Conservation (phyloP, 1,140 invertebrate genomes). For the Meteorus sp. region DNA sequence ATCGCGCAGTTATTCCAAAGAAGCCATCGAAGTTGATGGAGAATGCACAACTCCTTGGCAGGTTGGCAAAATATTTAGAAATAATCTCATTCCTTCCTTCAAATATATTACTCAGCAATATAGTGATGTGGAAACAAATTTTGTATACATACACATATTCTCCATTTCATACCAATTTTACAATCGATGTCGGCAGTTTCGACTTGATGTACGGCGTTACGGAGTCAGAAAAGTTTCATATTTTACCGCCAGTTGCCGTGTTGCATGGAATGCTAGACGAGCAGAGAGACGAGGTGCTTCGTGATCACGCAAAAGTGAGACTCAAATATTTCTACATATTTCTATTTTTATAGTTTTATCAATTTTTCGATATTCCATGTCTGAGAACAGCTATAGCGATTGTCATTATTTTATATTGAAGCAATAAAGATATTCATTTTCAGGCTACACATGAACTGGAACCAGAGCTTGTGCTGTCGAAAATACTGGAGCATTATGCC, state of each 20-base stretch:
- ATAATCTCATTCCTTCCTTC: too few species aligned
- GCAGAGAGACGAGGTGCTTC: conserved; percentile 76
- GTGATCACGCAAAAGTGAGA: conserved; percentile 69
- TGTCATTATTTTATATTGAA: conserved; percentile 2
- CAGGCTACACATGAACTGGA: conserved; percentile 60
- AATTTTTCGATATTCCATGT: neutral
- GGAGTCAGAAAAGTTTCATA: conserved; percentile 83
- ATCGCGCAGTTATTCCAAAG: conserved; percentile 80
- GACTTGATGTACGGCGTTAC: conserved; percentile 89
- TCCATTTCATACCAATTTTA: conserved; percentile 16
- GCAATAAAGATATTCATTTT: conserved; percentile 1
- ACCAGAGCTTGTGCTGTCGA: conserved; percentile 64
- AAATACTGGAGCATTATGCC: conserved; percentile 63
- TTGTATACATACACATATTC: neutral
- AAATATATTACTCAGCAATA: neutral
- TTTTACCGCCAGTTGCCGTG: conserved; percentile 76
- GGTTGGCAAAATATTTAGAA: conserved; percentile 54
- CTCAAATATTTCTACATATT: conserved; percentile 3
- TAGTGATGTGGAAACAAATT: neutral
- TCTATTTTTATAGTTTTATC: conserved; percentile 9
- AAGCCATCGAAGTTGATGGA: conserved; percentile 75
- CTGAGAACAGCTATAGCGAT: conserved; percentile 8
- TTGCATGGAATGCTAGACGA: conserved; percentile 77
- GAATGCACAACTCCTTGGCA: conserved; percentile 73
- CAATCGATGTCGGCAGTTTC: conserved; percentile 62